Conservation (phyloP, 1,140 invertebrate species). For the Zaprionus davidi region DNA sequence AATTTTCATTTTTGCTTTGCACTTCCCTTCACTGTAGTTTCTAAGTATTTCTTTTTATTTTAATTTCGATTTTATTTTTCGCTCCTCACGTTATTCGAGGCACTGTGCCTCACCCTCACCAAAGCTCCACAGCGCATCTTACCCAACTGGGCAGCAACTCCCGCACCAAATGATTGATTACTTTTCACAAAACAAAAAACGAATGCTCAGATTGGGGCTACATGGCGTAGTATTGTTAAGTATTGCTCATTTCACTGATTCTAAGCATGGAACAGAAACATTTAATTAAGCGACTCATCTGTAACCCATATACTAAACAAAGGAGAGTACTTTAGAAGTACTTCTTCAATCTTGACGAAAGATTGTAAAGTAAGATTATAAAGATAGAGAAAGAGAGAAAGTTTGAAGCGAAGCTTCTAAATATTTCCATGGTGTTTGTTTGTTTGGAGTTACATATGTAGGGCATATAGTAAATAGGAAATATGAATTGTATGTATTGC, state of each 20-base stretch:
- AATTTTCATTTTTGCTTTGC: constrained; percentile 35
- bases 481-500: too few relatives aligned
- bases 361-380: too few relatives aligned
- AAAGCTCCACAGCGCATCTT: neutral
- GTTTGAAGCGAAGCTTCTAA: too few relatives aligned
- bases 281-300: neutral
- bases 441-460: too few relatives aligned
- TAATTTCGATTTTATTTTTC: constrained; percentile 33
- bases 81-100: constrained; percentile 6
- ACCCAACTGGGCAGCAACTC: neutral
- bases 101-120: neutral
- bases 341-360: too few relatives aligned
- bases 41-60: constrained; percentile 6
- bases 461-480: too few relatives aligned
- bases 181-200: constrained; percentile 16
- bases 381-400: too few relatives aligned
- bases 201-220: neutral
- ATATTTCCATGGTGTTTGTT: too few relatives aligned
- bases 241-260: neutral
- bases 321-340: too few relatives aligned
- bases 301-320: neutral
- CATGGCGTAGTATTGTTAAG: neutral
- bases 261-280: neutral
- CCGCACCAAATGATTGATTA: constrained; percentile 58
- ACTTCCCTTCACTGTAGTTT: constrained; percentile 28